Evolutionary conservation across 2,797 vertebrate genomes (phyloP).

Genomic region (Chloroceryle amazona): DNA sequence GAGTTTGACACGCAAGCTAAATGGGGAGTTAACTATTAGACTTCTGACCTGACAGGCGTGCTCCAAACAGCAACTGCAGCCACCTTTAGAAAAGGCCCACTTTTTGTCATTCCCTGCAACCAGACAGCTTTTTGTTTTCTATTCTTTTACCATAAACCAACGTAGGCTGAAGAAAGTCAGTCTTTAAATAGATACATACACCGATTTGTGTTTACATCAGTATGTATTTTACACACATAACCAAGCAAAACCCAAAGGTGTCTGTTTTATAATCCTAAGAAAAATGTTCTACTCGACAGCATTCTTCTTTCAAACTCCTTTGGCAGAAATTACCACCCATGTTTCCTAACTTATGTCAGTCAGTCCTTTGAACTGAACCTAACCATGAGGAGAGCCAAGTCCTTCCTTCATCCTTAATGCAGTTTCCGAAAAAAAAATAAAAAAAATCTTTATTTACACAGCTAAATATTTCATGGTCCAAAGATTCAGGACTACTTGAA

Average conservation of each 20-base stretch:
- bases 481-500: not conserved
- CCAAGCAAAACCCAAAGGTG: not conserved
- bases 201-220: not conserved
- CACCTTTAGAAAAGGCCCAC: not conserved
- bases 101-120: not conserved
- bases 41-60: not conserved
- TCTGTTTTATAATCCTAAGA: not conserved
- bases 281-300: not conserved
- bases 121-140: not conserved
- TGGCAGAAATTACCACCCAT: not conserved
- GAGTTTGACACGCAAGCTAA: not conserved
- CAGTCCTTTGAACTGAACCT: not conserved
- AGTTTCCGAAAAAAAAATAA: not conserved
- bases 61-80: not conserved
- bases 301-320: not conserved
- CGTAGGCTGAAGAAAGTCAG: not conserved
- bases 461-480: conserved; percentile 5
- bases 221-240: not conserved
- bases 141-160: not conserved
- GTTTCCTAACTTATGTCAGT: not conserved
- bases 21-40: not conserved
- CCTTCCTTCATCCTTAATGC: not conserved
- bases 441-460: not conserved
- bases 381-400: not conserved
- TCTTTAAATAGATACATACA: not conserved